These are phyloP conservation scores for Lepidurus arcticus DNA, from an alignment of 1,140 invertebrate species.

Conservation along the genomic window DNA sequence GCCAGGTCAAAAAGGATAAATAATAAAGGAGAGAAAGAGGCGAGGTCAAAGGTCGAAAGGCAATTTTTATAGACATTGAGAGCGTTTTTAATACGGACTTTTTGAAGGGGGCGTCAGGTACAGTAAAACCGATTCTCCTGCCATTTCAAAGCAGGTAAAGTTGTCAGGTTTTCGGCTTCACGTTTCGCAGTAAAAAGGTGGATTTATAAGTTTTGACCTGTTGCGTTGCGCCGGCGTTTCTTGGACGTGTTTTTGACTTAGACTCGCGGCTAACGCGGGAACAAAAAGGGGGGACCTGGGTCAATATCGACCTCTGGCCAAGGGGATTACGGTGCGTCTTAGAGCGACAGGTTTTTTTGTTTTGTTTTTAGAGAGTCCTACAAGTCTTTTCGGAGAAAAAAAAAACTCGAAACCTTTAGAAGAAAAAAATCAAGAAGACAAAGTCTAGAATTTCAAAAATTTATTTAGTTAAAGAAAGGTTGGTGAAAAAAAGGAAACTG, in stretches of 20 bases:
- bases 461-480: background rate
- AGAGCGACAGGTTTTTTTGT: background rate
- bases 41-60: background rate
- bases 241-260: conserved; percentile 12
- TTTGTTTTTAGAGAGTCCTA: background rate
- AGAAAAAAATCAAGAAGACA: too few relatives aligned
- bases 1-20: background rate
- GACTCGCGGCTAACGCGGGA: conserved; percentile 5
- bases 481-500: background rate
- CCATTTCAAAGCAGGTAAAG: too few relatives aligned
- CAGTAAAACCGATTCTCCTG: too few relatives aligned
- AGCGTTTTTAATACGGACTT: background rate
- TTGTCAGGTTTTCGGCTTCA: too few relatives aligned
- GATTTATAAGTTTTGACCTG: conserved; percentile 22
- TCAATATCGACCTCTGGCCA: conserved; percentile 16
- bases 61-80: too few relatives aligned
- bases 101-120: background rate
- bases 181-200: background rate
- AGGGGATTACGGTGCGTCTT: conserved; percentile 2
- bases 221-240: conserved; percentile 6
- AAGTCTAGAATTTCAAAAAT: background rate
- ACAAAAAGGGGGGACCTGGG: conserved; percentile 2
- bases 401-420: too few relatives aligned
- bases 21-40: background rate
- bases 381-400: background rate